Evolutionary conservation across 1,140 invertebrate genomes (phyloP), one percentile per base, ranked within the genome.

Genomic region (Drosophila watanabei): DNA sequence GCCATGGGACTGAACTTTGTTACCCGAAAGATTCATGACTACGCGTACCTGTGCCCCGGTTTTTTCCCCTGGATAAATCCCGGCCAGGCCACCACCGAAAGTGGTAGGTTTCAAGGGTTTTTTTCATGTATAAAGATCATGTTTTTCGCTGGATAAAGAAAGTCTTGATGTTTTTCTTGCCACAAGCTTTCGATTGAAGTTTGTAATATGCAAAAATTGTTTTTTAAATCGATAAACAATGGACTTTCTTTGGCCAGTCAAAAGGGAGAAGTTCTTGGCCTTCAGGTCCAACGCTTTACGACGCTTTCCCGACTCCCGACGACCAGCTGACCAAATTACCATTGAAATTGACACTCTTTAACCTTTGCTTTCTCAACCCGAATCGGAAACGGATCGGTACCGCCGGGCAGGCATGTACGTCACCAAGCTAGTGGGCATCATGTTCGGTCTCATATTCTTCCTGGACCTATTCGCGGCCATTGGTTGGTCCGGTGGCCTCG

Each of bases 31-130:
- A 93, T 95, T 4, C 94, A 97, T 94, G 95, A 95, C 14, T 95
- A 96, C 68, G 96, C 97, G 35, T 97, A 98, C 90, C 93, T 97
- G 54, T 97, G 97, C 92, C 97, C 97, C 13, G 96, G 96, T 9
- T 95, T 98, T 73, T 97, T 98, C 89, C 97, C 97, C 1, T 98
- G 97, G 97, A 96, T 97, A 2, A 97, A 98, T 90, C 95, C 95
- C 58, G 97, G 97, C 32, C 97, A 97, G 4, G 97, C 97, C 18
- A 98, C 97, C 6, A 95, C 97, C 85, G 95, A 96, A 71, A 96
- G 95, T 60, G 95, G 95, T 95, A 91, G 30, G 86, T 85, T 45
- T 14, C 32, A 5, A 54, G 37, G 30, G 16, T 6, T 41, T 51
- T 68, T 52, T 41, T 70, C 2, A 10, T 24, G 5, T 24, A 4